Evolutionary conservation across 1,140 invertebrate genomes (phyloP).

Genomic region (Amphibalanus amphitrite): DNA sequence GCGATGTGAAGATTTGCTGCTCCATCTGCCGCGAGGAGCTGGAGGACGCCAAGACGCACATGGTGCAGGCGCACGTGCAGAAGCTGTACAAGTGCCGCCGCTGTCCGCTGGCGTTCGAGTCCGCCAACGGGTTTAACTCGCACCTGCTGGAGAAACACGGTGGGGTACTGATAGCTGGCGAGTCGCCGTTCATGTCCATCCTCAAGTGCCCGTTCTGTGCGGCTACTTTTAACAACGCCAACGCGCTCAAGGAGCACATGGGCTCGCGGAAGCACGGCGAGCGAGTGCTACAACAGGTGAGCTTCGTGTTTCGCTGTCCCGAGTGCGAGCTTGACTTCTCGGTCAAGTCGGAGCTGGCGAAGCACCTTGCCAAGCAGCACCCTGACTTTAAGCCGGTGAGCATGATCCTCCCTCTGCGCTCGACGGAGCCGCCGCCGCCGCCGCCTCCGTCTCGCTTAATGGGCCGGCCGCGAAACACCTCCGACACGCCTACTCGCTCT

Average conservation of each 20-base stretch:
- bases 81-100: constrained; percentile 4
- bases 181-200: background rate
- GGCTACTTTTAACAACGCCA: background rate
- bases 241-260: background rate
- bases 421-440: too few relatives aligned
- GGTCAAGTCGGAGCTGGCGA: background rate
- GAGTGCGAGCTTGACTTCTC: background rate
- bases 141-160: background rate
- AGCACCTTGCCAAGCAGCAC: background rate
- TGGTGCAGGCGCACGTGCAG: background rate
- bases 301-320: background rate
- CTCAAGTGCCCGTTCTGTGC: constrained; percentile 2
- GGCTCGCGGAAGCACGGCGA: background rate
- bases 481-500: too few relatives aligned
- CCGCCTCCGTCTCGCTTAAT: background rate
- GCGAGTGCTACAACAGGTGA: background rate
- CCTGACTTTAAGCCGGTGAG: background rate
- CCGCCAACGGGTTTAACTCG: background rate
- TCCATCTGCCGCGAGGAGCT: background rate
- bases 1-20: background rate
- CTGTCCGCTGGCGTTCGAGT: constrained; percentile 1
- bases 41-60: background rate
- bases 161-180: background rate
- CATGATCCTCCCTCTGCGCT: background rate
- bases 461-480: background rate